These are phyloP conservation scores for Recurvirostra avosetta DNA, from an alignment of 2,113 vertebrate genomes.

Conservation along the genomic window DNA sequence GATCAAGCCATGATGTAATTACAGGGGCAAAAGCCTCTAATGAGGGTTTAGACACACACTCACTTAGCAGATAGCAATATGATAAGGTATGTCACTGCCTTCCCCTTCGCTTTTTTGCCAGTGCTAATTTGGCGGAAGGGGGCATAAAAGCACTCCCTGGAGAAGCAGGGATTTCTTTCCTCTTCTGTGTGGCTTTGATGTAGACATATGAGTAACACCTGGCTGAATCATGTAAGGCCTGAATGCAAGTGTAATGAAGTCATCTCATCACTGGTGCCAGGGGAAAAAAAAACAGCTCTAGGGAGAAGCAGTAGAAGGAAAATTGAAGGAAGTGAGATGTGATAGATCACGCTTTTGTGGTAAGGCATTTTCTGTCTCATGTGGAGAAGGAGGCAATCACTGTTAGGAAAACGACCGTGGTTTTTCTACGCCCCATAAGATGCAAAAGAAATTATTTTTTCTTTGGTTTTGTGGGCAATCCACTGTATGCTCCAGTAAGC, in stretches of 20 bases:
- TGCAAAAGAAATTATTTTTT: neutral
- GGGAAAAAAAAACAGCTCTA: neutral
- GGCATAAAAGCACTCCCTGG: neutral
- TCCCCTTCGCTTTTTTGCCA: neutral
- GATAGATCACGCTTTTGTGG: neutral
- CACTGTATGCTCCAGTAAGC: neutral
- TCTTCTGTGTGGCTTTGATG: neutral
- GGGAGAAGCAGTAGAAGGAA: neutral
- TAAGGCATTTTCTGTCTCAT: neutral
- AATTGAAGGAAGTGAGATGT: neutral
- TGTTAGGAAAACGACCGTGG: neutral
- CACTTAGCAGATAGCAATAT: neutral
- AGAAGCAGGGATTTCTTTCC: neutral
- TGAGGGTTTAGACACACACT: neutral
- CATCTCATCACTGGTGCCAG: neutral
- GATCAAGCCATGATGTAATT: neutral
- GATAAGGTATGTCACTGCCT: neutral
- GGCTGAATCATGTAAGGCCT: neutral
- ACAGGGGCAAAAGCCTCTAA: neutral
- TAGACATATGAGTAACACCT: constrained; percentile 18
- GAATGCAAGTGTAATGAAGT: constrained; percentile 3
- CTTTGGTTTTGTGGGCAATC: neutral
- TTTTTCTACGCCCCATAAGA: neutral
- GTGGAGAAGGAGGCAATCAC: neutral
- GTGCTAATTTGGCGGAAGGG: neutral